phyloP scores from a whole-genome alignment of 2,113 vertebrate species.

The Sylvia atricapilla region DNA sequence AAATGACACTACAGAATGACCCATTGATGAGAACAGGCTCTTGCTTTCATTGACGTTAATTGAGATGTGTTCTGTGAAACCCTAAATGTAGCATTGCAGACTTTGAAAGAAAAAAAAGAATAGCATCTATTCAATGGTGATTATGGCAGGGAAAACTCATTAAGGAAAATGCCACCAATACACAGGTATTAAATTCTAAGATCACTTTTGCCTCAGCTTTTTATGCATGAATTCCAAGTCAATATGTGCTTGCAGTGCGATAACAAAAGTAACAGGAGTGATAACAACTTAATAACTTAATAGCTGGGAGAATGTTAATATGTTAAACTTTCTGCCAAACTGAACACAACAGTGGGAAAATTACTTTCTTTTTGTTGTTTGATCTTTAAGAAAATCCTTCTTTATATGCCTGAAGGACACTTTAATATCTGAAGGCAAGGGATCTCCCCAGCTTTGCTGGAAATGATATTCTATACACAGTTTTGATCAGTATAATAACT shows the following conservation, averaged over 20 bases:
- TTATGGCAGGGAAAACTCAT: neutral
- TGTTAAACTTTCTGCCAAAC: neutral
- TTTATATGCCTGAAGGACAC: neutral
- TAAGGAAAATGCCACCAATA: neutral
- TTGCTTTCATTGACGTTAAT: neutral
- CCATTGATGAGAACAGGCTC: slow-evolving; percentile 6
- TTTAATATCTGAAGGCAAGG: neutral
- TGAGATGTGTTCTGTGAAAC: neutral
- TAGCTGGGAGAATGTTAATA: neutral
- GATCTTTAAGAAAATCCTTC: neutral
- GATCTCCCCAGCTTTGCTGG: neutral
- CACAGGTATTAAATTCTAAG: neutral
- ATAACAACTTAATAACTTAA: neutral
- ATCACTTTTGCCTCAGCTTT: neutral
- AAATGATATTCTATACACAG: neutral
- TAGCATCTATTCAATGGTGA: neutral
- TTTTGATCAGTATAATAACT: slow-evolving; percentile 22
- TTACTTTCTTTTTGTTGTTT: neutral
- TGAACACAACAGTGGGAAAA: neutral
- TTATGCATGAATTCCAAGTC: neutral
- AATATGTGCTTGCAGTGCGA: neutral
- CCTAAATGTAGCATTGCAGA: neutral
- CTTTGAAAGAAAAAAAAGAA: neutral
- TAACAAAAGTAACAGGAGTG: neutral
- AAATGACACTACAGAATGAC: neutral